These are phyloP conservation scores for Exephanes ischioxanthus DNA, from an alignment of 2,888 invertebrate species.

Conservation along the genomic window DNA sequence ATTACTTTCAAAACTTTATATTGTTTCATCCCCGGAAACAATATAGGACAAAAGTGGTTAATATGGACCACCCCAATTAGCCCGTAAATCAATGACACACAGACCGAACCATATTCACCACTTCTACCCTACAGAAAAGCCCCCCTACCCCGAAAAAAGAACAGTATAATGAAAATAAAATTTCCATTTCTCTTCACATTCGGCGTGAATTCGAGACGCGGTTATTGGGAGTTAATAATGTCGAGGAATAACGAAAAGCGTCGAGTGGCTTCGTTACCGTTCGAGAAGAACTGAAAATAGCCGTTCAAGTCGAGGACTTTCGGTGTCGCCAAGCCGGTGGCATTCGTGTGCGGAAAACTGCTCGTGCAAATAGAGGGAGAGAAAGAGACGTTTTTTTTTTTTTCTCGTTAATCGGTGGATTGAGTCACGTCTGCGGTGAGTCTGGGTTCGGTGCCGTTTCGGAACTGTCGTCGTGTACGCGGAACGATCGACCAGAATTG, in stretches of 20 bases:
- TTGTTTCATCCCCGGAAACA: too few species aligned
- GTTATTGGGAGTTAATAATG: constrained; percentile 36
- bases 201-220: neutral
- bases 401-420: constrained; percentile 53
- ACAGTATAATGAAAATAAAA: too few species aligned
- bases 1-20: too few species aligned
- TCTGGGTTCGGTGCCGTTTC: constrained; percentile 27
- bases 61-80: too few species aligned
- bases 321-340: constrained; percentile 20
- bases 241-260: constrained; percentile 46
- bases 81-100: too few species aligned
- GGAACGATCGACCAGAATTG: constrained; percentile 66
- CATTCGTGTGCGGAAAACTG: constrained; percentile 2
- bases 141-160: too few species aligned
- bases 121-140: too few species aligned
- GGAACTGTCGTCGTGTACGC: constrained; percentile 51
- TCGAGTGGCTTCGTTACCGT: constrained; percentile 50
- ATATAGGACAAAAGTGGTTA: too few species aligned
- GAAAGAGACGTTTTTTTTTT: constrained; percentile 13
- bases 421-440: constrained; percentile 59
- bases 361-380: neutral
- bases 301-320: neutral
- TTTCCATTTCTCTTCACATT: neutral
- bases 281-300: constrained; percentile 19
- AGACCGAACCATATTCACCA: too few species aligned